Conservation (phyloP, 1,140 invertebrate genomes). For the Drosophila equinoxialis region DNA sequence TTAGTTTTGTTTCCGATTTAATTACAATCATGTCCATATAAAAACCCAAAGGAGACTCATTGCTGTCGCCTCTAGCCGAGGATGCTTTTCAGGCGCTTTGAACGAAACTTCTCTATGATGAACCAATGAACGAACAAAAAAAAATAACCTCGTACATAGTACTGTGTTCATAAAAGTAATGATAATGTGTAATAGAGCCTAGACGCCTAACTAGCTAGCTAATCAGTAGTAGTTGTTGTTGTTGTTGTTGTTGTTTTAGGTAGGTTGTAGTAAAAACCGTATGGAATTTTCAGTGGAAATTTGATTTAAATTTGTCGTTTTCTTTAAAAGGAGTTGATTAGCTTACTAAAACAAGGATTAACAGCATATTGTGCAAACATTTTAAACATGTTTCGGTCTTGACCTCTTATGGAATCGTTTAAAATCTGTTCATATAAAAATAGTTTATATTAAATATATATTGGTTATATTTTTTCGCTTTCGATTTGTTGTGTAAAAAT, state of each 20-base stretch:
- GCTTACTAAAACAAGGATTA: slow-evolving; percentile 44
- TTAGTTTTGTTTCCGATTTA: slow-evolving; percentile 66
- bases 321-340: slow-evolving; percentile 17
- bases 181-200: slow-evolving; percentile 54
- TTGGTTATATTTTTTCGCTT: slow-evolving; percentile 49
- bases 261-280: slow-evolving; percentile 46
- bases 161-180: slow-evolving; percentile 42
- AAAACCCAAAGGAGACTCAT: slow-evolving; percentile 32
- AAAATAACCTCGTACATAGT: slow-evolving; percentile 69
- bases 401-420: slow-evolving; percentile 61
- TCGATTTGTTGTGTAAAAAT: slow-evolving; percentile 68
- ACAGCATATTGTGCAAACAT: slow-evolving; percentile 28
- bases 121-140: slow-evolving; percentile 2
- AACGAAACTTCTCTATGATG: slow-evolving; percentile 45
- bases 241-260: no score
- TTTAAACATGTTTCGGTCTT: slow-evolving; percentile 23
- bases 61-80: slow-evolving; percentile 48
- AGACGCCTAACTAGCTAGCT: slow-evolving; percentile 50
- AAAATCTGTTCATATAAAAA: slow-evolving; percentile 72
- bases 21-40: slow-evolving; percentile 53
- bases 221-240: slow-evolving; percentile 36
- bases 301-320: slow-evolving; percentile 44
- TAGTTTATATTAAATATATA: slow-evolving; percentile 64
- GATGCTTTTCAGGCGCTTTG: slow-evolving; percentile 41
- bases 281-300: slow-evolving; percentile 60